These are phyloP conservation scores for Drosophila novamexicana DNA, from an alignment of 1,140 invertebrate genomes.

Conservation along the genomic window DNA sequence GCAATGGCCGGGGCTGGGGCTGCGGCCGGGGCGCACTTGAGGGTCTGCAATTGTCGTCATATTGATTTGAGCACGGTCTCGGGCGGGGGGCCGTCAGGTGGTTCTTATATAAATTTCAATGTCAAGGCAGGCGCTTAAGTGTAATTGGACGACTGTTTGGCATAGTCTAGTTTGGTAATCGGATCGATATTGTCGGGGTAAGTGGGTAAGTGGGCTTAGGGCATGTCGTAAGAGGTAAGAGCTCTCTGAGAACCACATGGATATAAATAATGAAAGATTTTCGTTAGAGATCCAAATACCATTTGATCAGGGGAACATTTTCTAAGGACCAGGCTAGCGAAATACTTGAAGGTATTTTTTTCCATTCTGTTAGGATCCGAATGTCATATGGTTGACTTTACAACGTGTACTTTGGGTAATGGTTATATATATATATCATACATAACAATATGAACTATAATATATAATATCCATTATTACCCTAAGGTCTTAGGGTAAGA, in stretches of 20 bases:
- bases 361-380: no score
- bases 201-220: conserved; percentile 13
- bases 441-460: no score
- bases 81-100: not conserved
- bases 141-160: conserved; percentile 66
- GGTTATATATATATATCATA: no score
- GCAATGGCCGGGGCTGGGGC: conserved; percentile 11
- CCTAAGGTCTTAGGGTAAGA: no score
- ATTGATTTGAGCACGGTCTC: conserved; percentile 50
- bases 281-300: no score
- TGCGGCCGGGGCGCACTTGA: conserved; percentile 44
- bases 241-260: not conserved
- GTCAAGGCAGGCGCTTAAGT: conserved; percentile 60
- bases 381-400: no score
- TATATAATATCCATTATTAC: no score
- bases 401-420: no score
- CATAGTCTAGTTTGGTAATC: conserved; percentile 52
- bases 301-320: no score
- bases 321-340: no score
- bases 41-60: conserved; percentile 74
- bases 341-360: no score
- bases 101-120: conserved; percentile 61
- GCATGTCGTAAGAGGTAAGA: not conserved
- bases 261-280: not conserved
- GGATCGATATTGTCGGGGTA: conserved; percentile 56